Conservation (phyloP, 1,140 invertebrate species). For the Caenorhabditis elegans region WBcel235 BX284605.5:11875001-11875500, state of each 20-base stretch:
- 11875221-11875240: not conserved
- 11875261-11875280: not conserved
- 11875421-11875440: conserved; percentile 13
- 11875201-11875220: not conserved
- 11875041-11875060: too few relatives aligned
- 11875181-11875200: not conserved
- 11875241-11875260: not conserved
- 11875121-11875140: not conserved
- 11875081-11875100: not conserved
- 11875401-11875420: not conserved
- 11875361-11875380: not conserved
- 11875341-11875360: not conserved
- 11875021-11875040: too few relatives aligned
- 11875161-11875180: not conserved
- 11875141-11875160: not conserved
- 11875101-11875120: not conserved
- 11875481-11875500: not conserved
- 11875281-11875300: too few relatives aligned
- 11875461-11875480: not conserved
- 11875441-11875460: not conserved
- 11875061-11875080: not conserved
- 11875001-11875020: too few relatives aligned
- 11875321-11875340: not conserved
- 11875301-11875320: too few relatives aligned
- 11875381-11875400: not conserved